Evolutionary conservation across 2,113 vertebrate species (phyloP), one percentile per base, ranked within the genome.

Genomic region (Toxotes jaculatrix): DNA sequence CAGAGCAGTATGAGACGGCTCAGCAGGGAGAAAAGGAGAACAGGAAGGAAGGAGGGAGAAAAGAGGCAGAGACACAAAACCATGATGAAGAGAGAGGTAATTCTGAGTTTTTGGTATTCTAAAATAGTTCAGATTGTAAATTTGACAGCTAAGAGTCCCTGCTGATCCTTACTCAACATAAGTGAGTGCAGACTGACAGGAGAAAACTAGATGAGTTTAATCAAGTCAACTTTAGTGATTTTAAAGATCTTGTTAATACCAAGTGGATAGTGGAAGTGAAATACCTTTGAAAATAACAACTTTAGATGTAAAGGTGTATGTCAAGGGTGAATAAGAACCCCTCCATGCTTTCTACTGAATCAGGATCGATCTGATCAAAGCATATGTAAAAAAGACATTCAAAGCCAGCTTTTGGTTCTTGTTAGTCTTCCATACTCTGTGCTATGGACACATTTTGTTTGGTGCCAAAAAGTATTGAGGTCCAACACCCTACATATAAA

Each of bases 1-100:
- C 61, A 77, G 74, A 79, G 69, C 66, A 32, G 73, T 77, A 67
- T 34, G 68, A 88, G 76, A 56, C 7, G 16, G 62, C 75, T 77
- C 77, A 76, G 77, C 51, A 0, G 76, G 76, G 73, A 68, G 55
- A 67, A 4, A 1, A 16, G 38, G 4, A 59, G 63, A 27, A 27
- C 2, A 43, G 53, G 21, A 10, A 27, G 47, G 34, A 17, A 19
- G 27, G 43, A 57, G 27, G 53, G 73, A 55, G 32, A 19, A 14
- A 34, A 43, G 21, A 62, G 17, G 55, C 12, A 11, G 67, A 43
- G 13, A 19, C 47, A 63, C 74, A 57, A 9, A 42, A 36, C 0
- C 10, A 83, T 4, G 0, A 47, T 17, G 31, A 12, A 49, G 23
- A 23, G 10, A 23, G 49, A 21, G 21, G 7, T 13, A 32, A 27